These are phyloP conservation scores for Druon quercuslanigerum DNA, from an alignment of 1,140 invertebrate genomes.

Conservation along the genomic window DNA sequence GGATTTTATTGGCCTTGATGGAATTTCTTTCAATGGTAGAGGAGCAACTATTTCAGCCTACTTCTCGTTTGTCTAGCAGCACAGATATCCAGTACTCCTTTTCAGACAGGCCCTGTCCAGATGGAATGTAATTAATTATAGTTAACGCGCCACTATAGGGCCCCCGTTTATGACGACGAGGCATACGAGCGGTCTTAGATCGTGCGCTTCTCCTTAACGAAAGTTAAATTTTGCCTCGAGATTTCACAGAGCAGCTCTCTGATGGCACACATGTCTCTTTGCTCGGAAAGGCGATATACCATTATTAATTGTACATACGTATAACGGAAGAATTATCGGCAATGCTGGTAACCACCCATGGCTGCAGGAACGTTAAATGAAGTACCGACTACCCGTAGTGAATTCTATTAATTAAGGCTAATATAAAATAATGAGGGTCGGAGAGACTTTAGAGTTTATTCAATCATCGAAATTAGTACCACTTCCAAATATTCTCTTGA, in stretches of 20 bases:
- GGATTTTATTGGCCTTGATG: too few relatives aligned
- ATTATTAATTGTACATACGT: slow-evolving; percentile 29
- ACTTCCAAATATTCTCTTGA: too few relatives aligned
- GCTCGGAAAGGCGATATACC: slow-evolving; percentile 7
- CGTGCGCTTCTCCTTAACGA: neutral
- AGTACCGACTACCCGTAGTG: slow-evolving; percentile 9
- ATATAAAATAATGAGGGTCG: slow-evolving; percentile 27
- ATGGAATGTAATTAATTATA: slow-evolving; percentile 32
- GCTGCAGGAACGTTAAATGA: slow-evolving; percentile 23
- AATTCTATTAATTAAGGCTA: slow-evolving; percentile 27
- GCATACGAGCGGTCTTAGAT: slow-evolving; percentile 7
- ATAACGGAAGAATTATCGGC: slow-evolving; percentile 11
- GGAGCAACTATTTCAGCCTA: too few relatives aligned
- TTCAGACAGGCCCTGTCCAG: neutral
- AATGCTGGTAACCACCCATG: slow-evolving; percentile 27
- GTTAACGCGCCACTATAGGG: slow-evolving; percentile 21
- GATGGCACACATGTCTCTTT: slow-evolving; percentile 1
- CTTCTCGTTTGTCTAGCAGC: too few relatives aligned
- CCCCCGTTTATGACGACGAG: slow-evolving; percentile 3
- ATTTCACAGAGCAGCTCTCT: neutral
- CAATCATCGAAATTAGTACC: too few relatives aligned
- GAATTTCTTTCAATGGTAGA: too few relatives aligned
- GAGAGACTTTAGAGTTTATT: neutral
- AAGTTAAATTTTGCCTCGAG: slow-evolving; percentile 19
- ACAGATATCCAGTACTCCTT: too few relatives aligned